These are phyloP conservation scores for Rhinoderma darwinii DNA, from an alignment of 2,113 vertebrate species.

Conservation along the genomic window DNA sequence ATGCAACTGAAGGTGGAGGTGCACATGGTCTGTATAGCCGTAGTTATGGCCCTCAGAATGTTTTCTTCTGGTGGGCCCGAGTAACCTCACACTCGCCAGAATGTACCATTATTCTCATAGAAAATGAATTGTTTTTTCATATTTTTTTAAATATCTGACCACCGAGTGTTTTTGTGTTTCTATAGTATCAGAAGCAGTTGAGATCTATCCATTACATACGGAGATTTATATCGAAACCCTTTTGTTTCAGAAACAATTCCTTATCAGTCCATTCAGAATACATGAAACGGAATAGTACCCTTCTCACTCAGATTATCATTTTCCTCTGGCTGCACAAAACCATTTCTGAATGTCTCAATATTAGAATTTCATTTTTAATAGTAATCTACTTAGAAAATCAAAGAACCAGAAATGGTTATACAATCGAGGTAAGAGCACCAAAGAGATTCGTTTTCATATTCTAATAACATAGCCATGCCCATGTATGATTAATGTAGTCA, in stretches of 20 bases:
- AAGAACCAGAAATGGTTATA: conserved; percentile 22
- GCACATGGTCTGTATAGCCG: neutral
- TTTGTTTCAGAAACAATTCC: neutral
- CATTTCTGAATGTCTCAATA: conserved; percentile 20
- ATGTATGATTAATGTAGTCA: conserved; percentile 49
- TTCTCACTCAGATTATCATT: conserved; percentile 22
- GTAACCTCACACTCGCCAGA: neutral
- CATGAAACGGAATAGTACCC: neutral
- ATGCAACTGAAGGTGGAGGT: neutral
- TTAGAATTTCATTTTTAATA: conserved; percentile 47
- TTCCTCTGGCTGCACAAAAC: conserved; percentile 32
- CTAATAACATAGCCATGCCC: conserved; percentile 39
- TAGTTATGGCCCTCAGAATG: neutral
- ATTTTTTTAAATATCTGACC: neutral
- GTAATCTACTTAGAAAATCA: conserved; percentile 51
- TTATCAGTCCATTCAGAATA: neutral
- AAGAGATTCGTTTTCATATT: conserved; percentile 36
- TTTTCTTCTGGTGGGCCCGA: neutral
- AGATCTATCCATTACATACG: neutral
- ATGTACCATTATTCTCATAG: neutral
- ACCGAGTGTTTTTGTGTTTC: neutral
- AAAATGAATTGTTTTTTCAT: neutral
- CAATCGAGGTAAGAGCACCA: conserved; percentile 46
- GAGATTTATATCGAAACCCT: neutral
- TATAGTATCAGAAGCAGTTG: neutral